Evolutionary conservation across 2,113 vertebrate genomes (phyloP).

Genomic region (Scartelaos histophorus): DNA sequence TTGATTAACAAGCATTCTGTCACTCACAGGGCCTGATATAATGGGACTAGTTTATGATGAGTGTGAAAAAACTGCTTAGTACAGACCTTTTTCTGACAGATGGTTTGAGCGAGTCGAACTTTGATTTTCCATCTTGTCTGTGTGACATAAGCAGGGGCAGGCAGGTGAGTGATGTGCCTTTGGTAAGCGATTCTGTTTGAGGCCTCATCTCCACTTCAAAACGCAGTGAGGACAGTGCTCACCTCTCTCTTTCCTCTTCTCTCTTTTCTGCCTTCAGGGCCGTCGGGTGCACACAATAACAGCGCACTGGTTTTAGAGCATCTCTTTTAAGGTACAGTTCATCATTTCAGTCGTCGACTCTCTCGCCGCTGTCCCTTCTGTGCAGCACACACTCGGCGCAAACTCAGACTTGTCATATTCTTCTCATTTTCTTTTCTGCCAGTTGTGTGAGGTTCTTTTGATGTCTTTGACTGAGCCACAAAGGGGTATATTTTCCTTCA

Average conservation of each 20-base stretch:
- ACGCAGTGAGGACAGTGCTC: slow-evolving; percentile 51
- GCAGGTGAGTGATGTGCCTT: slow-evolving; percentile 62
- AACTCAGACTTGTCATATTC: slow-evolving; percentile 19
- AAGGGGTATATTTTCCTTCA: slow-evolving; percentile 31
- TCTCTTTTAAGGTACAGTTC: slow-evolving; percentile 63
- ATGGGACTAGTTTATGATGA: slow-evolving; percentile 1
- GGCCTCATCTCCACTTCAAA: slow-evolving; percentile 70
- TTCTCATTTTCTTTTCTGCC: slow-evolving; percentile 41
- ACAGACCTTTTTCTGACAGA: slow-evolving; percentile 12
- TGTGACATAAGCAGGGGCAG: slow-evolving; percentile 41
- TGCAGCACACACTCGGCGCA: slow-evolving; percentile 26
- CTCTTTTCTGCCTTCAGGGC: slow-evolving; percentile 26
- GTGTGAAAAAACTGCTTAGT: not conserved
- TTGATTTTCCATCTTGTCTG: slow-evolving; percentile 40
- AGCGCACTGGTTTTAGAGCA: slow-evolving; percentile 48
- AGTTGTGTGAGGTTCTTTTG: slow-evolving; percentile 61
- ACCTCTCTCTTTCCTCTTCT: slow-evolving; percentile 47
- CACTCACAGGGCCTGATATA: slow-evolving; percentile 2
- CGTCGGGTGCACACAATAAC: slow-evolving; percentile 45
- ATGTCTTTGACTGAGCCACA: slow-evolving; percentile 38
- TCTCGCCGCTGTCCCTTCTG: slow-evolving; percentile 37
- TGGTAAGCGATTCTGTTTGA: slow-evolving; percentile 72
- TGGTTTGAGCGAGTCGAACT: slow-evolving; percentile 34
- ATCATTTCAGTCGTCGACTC: slow-evolving; percentile 36
- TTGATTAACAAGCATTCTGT: slow-evolving; percentile 31